Evolutionary conservation across 2,113 vertebrate species (phyloP).

Genomic region (Lasiurus borealis): DNA sequence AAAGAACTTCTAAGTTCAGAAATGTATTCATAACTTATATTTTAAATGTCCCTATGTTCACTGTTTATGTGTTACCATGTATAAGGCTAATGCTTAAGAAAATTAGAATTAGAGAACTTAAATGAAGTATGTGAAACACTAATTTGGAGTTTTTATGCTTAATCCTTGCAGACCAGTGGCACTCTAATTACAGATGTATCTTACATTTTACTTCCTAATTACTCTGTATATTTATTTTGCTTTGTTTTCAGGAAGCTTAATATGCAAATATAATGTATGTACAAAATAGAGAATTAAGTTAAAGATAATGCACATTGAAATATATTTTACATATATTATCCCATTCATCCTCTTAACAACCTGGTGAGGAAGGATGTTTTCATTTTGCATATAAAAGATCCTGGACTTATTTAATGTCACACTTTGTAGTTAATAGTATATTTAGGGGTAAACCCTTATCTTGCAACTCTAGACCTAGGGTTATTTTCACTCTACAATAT

Average conservation of each 20-base stretch:
- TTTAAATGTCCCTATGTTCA: conserved; percentile 24
- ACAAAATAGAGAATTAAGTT: conserved; percentile 16
- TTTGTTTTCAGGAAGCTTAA: conserved; percentile 6
- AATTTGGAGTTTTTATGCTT: neutral
- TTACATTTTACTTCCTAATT: neutral
- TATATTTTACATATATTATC: neutral
- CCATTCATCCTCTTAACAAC: neutral
- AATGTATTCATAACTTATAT: conserved; percentile 7
- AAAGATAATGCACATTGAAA: conserved; percentile 14
- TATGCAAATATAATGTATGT: neutral
- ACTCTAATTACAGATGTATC: neutral
- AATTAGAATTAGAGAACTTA: neutral
- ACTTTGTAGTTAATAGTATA: neutral
- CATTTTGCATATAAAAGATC: neutral
- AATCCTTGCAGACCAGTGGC: neutral
- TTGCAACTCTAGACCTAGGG: neutral
- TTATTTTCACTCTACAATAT: neutral
- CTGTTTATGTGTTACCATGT: neutral
- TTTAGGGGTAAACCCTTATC: neutral
- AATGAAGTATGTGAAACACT: neutral
- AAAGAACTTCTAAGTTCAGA: conserved; percentile 50
- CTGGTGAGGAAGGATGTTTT: neutral
- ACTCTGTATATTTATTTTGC: neutral
- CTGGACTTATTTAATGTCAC: neutral
- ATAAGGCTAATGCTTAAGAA: conserved; percentile 37